Evolutionary conservation across 2,797 vertebrate genomes (phyloP), one percentile per base, ranked within the genome.

Genomic region (Sebastes iracundus): DNA sequence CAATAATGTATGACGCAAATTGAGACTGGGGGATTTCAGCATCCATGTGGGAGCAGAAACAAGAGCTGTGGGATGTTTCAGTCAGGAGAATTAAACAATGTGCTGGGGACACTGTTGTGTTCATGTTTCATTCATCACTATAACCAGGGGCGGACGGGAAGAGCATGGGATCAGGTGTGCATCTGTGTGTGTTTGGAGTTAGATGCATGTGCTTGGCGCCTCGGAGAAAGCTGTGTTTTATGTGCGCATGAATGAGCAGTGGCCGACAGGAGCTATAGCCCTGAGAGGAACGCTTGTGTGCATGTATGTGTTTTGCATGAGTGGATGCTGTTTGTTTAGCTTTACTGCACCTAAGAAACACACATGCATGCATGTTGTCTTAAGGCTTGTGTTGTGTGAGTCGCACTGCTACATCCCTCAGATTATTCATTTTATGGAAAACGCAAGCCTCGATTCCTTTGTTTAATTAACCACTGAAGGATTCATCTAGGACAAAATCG

Each of bases 101-200:
- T 82, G 65, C 69, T 28, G 35, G 32, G 25, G 72, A 42, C 42
- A 27, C 22, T 4, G 32, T 27, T 4, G 46, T 13, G 6, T 84
- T 87, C 85, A 88, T 90, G 82, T 85, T 92, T 91, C 77, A 87
- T 87, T 91, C 69, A 85, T 80, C 14, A 20, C 3, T 23, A 6
- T 72, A 59, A 61, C 81, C 77, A 14, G 28, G 52, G 71, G 79
- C 56, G 20, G 77, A 63, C 1, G 20, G 35, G n/a, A 74, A 14
- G 28, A 12, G 58, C 77, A 42, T 38, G 68, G 66, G 87, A 85
- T 88, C 87, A 89, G 80, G 84, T 83, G 83, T 66, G 63, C 30
- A 14, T 83, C 23, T 70, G 14, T 53, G 76, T 73, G 68, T 82
- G 67, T 72, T 53, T 38, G 52, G 28, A 52, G 72, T 73, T 71